Evolutionary conservation across 2,797 vertebrate genomes (phyloP).

Genomic region (Rallus crepitans): DNA sequence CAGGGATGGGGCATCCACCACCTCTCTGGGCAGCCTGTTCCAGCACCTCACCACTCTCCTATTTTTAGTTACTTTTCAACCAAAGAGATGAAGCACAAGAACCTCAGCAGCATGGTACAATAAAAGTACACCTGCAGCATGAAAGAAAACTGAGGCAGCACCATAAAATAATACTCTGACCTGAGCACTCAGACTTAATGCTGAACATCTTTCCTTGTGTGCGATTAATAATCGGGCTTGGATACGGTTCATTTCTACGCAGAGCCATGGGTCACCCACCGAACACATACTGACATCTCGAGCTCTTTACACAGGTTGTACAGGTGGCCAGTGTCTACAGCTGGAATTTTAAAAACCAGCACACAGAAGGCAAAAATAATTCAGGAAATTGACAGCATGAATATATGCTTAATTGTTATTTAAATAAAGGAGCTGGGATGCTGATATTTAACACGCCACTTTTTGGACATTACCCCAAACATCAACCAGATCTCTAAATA

Average conservation of each 20-base stretch:
- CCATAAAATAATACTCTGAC: not conserved
- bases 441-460: not conserved
- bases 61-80: not conserved
- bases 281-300: not conserved
- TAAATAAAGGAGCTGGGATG: not conserved
- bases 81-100: rapidly evolving
- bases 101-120: not conserved
- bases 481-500: conserved; percentile 59
- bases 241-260: not conserved
- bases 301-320: not conserved
- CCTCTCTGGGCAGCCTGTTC: too few relatives aligned
- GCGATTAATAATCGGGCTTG: not conserved
- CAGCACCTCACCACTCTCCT: not conserved
- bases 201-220: not conserved
- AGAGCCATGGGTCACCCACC: rapidly evolving
- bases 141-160: not conserved
- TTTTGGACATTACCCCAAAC: conserved; percentile 49
- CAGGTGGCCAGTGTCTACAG: not conserved
- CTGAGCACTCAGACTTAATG: not conserved
- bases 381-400: not conserved
- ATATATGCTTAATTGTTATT: not conserved
- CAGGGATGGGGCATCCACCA: too few relatives aligned
- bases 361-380: not conserved
- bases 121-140: not conserved
- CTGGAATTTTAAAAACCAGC: not conserved